Evolutionary conservation across 1,140 invertebrate genomes (phyloP).

Genomic region (Drosophila pseudoananassae): DNA sequence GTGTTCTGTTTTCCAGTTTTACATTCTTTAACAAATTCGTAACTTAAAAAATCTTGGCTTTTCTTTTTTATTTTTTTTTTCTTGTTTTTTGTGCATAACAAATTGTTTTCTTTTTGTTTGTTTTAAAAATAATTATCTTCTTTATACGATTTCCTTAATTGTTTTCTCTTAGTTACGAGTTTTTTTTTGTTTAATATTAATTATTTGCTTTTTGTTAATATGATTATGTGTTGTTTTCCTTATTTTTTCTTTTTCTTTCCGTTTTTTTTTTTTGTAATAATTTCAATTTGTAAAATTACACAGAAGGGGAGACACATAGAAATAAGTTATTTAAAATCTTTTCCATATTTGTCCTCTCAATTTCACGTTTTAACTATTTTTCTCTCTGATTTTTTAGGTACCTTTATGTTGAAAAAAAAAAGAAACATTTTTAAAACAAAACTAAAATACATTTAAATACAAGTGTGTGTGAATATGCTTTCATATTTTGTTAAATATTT

Average conservation of each 20-base stretch:
- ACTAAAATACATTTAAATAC: slow-evolving; percentile 35
- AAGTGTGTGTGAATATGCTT: slow-evolving; percentile 20
- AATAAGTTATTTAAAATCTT: slow-evolving; percentile 32
- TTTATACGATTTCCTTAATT: slow-evolving; percentile 6
- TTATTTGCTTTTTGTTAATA: slow-evolving; percentile 39
- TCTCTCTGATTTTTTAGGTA: slow-evolving; percentile 41
- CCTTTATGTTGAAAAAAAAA: slow-evolving; percentile 44
- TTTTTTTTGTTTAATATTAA: slow-evolving; percentile 13
- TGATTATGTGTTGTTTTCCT: slow-evolving; percentile 42
- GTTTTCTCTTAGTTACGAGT: slow-evolving; percentile 18
- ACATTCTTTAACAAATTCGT: slow-evolving; percentile 49
- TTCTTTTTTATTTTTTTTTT: slow-evolving; percentile 1
- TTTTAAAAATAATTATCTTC: slow-evolving; percentile 43
- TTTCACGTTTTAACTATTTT: slow-evolving; percentile 7
- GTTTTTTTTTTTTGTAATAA: slow-evolving; percentile 9
- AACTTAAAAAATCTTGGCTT: slow-evolving; percentile 41
- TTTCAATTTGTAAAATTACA: slow-evolving; percentile 36
- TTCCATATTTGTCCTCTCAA: slow-evolving; percentile 13
- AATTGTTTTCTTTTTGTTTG: slow-evolving; percentile 19
- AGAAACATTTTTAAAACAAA: slow-evolving; percentile 6
- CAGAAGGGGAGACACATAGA: slow-evolving; percentile 42
- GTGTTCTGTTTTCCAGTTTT: slow-evolving; percentile 29
- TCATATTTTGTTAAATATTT: slow-evolving; percentile 1
- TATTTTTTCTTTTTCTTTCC: slow-evolving; percentile 16
- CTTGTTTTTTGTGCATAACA: slow-evolving; percentile 48